These are phyloP conservation scores for Tarsius wallacei DNA, from an alignment of 2,797 vertebrate species.

Conservation along the genomic window DNA sequence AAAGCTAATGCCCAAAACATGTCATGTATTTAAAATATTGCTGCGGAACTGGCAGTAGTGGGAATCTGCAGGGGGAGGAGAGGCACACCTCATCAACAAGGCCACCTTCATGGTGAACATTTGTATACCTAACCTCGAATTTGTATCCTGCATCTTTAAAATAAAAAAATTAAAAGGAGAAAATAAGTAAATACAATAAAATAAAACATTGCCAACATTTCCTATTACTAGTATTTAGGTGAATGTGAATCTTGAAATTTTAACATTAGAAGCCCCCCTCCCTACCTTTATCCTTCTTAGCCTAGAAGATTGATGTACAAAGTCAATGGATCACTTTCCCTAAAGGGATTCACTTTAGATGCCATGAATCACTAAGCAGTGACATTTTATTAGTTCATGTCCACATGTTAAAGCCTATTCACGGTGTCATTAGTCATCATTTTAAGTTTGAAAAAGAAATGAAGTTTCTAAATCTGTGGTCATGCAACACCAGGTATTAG, in stretches of 20 bases:
- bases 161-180: background rate
- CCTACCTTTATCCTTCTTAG: background rate
- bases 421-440: constrained; percentile 63
- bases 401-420: constrained; percentile 70
- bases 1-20: constrained; percentile 4
- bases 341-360: constrained; percentile 62
- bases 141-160: background rate
- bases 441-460: constrained; percentile 76
- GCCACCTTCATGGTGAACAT: too few relatives aligned
- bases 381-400: constrained; percentile 71
- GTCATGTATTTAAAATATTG: constrained; percentile 19
- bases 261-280: background rate
- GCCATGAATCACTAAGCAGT: constrained; percentile 69
- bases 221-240: background rate
- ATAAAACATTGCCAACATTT: background rate
- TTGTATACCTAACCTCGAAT: too few relatives aligned
- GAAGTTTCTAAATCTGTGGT: constrained; percentile 75
- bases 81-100: background rate
- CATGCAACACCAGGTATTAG: constrained; percentile 58
- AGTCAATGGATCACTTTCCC: constrained; percentile 39
- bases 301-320: constrained; percentile 64
- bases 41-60: too few relatives aligned
- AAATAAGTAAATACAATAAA: background rate
- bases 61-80: background rate
- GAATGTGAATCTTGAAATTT: constrained; percentile 18